Conservation (phyloP, 2,888 invertebrate species). For the Melikaiella ostensackeni region DNA sequence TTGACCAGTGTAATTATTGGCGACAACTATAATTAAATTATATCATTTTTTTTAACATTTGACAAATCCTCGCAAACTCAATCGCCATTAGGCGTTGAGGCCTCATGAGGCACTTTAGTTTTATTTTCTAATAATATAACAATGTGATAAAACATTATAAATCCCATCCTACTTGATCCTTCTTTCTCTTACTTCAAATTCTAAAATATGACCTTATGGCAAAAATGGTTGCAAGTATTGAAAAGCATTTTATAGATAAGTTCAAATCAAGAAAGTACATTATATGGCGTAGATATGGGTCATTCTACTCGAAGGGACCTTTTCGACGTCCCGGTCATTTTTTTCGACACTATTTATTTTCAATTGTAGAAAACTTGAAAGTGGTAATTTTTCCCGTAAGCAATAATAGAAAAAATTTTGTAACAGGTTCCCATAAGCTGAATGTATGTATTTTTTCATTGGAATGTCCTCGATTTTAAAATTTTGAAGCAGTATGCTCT, state of each 20-base stretch:
- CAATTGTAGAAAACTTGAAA: too few species aligned
- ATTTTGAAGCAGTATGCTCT: too few species aligned
- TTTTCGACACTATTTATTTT: too few species aligned
- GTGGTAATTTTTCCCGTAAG: too few species aligned
- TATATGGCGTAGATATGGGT: conserved; percentile 31
- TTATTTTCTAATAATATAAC: too few species aligned
- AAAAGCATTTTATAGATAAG: conserved; percentile 18
- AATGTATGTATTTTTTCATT: too few species aligned
- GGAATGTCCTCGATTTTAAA: too few species aligned
- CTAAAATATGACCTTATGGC: conserved; percentile 21
- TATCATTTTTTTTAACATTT: not conserved
- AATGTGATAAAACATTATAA: conserved; percentile 5
- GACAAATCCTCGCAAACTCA: conserved; percentile 3
- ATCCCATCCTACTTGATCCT: conserved; percentile 3
- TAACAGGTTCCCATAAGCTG: too few species aligned
- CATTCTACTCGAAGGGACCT: too few species aligned
- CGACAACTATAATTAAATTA: not conserved
- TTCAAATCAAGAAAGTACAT: not conserved
- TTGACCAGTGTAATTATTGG: not conserved
- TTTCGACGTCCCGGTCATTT: too few species aligned
- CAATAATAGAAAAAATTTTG: too few species aligned
- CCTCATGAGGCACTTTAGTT: too few species aligned
- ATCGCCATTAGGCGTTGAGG: conserved; percentile 68
- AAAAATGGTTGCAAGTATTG: conserved; percentile 1
- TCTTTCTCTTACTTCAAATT: not conserved